Evolutionary conservation across 92 coral and sea anemone genomes (phyloP).

Genomic region (Pocillopora meandrina): DNA sequence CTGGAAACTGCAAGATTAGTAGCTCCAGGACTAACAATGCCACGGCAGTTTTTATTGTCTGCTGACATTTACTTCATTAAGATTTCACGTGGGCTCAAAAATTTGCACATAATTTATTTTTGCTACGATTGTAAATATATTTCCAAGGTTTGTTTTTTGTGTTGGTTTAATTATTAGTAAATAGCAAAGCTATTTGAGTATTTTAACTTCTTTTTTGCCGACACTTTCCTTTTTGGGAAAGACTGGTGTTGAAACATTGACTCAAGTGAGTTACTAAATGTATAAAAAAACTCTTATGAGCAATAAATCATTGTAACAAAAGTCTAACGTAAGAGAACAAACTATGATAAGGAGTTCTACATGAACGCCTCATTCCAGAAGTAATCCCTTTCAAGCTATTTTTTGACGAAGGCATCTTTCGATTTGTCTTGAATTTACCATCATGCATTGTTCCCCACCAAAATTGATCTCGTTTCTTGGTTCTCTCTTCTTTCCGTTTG

Average conservation of each 20-base stretch:
- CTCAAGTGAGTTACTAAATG: not conserved
- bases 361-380: too few species aligned
- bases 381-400: too few species aligned
- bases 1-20: not conserved
- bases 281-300: too few species aligned
- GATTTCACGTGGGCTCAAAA: not conserved
- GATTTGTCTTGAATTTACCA: too few species aligned
- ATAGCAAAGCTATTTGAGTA: constrained; percentile 14
- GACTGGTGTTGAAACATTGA: not conserved
- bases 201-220: not conserved
- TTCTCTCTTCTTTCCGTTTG: too few species aligned
- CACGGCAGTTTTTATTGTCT: not conserved
- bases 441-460: too few species aligned
- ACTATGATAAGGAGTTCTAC: too few species aligned
- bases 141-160: constrained; percentile 21
- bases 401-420: too few species aligned
- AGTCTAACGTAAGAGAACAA: too few species aligned
- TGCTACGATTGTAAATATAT: constrained; percentile 46
- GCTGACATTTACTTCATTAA: not conserved
- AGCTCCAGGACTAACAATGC: not conserved
- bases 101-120: constrained; percentile 30
- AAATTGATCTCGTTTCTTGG: too few species aligned
- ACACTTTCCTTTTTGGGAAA: constrained; percentile 17
- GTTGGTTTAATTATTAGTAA: constrained; percentile 21
- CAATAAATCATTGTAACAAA: too few species aligned